phyloP scores from a whole-genome alignment of 2,888 invertebrate genomes.

The Heliconius hortense region DNA sequence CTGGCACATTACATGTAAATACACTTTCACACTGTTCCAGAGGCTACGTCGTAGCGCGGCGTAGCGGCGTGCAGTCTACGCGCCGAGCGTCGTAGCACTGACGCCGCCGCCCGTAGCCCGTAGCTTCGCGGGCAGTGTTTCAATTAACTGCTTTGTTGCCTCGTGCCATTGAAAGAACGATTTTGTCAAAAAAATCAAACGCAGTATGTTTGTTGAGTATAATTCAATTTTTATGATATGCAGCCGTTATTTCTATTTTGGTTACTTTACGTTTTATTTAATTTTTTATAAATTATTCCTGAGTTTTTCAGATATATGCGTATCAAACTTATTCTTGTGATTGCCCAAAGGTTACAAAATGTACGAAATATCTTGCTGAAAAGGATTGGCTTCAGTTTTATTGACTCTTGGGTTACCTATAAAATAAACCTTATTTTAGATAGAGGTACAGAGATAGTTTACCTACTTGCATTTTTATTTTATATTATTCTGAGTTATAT shows the following conservation, averaged over 20 bases:
- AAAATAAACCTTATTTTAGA: slow-evolving; percentile 29
- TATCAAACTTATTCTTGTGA: slow-evolving; percentile 12
- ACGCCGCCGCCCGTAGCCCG: slow-evolving; percentile 55
- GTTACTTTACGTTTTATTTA: background rate
- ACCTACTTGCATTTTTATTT: slow-evolving; percentile 30
- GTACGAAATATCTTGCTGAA: slow-evolving; percentile 23
- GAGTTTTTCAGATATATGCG: background rate
- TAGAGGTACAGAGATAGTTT: slow-evolving; percentile 26
- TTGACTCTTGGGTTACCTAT: slow-evolving; percentile 27
- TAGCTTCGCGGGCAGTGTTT: slow-evolving; percentile 61
- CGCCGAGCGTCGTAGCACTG: slow-evolving; percentile 77
- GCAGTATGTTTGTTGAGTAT: slow-evolving; percentile 28
- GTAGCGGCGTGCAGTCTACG: slow-evolving; percentile 71
- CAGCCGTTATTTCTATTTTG: background rate
- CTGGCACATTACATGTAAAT: slow-evolving; percentile 62
- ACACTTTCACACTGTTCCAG: slow-evolving; percentile 62
- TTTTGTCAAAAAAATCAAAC: slow-evolving; percentile 52
- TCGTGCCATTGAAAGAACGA: slow-evolving; percentile 57
- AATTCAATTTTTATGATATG: background rate
- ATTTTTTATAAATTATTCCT: slow-evolving; percentile 4
- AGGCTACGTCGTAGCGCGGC: slow-evolving; percentile 57
- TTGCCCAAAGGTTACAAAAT: slow-evolving; percentile 25
- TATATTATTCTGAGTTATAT: slow-evolving; percentile 28
- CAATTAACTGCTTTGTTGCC: slow-evolving; percentile 78
- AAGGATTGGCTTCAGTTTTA: slow-evolving; percentile 29